phyloP scores from a whole-genome alignment of 2,888 invertebrate genomes.

The Apamea monoglypha region DNA sequence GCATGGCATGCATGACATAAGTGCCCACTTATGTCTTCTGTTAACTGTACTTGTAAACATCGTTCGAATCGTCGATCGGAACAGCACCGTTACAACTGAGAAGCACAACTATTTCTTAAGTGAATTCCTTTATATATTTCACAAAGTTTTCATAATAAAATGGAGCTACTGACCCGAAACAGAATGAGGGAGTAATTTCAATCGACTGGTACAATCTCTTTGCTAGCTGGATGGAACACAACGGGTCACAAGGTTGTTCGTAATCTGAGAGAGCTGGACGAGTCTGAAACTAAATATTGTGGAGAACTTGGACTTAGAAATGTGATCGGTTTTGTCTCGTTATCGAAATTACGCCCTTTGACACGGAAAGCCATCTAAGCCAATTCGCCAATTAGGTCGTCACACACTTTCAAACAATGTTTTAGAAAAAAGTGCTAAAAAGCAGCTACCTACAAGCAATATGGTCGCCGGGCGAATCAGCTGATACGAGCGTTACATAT shows the following conservation, averaged over 20 bases:
- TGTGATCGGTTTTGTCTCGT: not conserved
- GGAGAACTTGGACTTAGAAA: not conserved
- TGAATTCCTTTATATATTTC: constrained; percentile 53
- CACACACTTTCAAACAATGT: constrained; percentile 5
- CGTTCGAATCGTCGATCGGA: constrained; percentile 17
- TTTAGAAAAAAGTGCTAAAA: constrained; percentile 14
- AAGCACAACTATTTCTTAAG: constrained; percentile 43
- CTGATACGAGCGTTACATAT: not conserved
- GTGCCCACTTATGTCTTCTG: constrained; percentile 7
- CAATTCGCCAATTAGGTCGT: constrained; percentile 2
- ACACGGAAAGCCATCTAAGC: not conserved
- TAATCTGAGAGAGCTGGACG: not conserved
- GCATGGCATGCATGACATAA: no score
- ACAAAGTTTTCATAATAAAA: constrained; percentile 50
- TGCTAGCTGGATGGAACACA: constrained; percentile 23
- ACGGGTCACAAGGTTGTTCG: constrained; percentile 19
- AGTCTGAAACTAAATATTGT: constrained; percentile 1
- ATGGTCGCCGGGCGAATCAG: not conserved
- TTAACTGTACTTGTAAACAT: constrained; percentile 6
- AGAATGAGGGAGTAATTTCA: constrained; percentile 42
- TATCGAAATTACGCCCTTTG: not conserved
- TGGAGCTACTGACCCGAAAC: constrained; percentile 46
- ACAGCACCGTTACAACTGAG: constrained; percentile 9
- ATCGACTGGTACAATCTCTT: constrained; percentile 38
- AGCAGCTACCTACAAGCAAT: constrained; percentile 4